phyloP scores from a whole-genome alignment of 2,888 invertebrate species.

The Luperina testacea region DNA sequence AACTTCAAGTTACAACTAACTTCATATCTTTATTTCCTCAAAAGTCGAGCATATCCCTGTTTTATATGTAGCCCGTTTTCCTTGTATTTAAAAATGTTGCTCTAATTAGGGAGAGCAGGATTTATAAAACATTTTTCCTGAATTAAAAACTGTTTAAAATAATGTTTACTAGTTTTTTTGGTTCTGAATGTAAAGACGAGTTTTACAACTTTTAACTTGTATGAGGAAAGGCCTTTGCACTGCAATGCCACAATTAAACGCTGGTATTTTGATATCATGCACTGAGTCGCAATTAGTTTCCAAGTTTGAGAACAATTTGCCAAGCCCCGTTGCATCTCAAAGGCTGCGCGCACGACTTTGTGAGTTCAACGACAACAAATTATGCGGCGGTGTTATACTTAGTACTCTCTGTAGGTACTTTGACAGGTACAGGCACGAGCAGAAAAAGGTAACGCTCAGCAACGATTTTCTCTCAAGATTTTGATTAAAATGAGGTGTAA shows the following conservation, averaged over 20 bases:
- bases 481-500: background rate
- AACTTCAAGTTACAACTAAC: background rate
- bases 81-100: background rate
- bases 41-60: background rate
- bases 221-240: conserved; percentile 17
- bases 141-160: conserved; percentile 34
- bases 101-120: conserved; percentile 2
- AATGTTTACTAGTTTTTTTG: conserved; percentile 14
- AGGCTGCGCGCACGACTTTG: conserved; percentile 62
- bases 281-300: conserved; percentile 44
- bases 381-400: conserved; percentile 60
- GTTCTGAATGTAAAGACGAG: conserved; percentile 11
- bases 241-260: conserved; percentile 26
- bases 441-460: background rate
- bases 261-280: conserved; percentile 46
- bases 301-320: conserved; percentile 58
- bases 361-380: conserved; percentile 69
- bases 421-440: conserved; percentile 10
- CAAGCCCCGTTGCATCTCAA: conserved; percentile 64
- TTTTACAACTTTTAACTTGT: conserved; percentile 20
- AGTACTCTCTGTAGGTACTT: conserved; percentile 40
- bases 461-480: no score
- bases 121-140: conserved; percentile 9
- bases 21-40: background rate
- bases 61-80: background rate